Conservation (phyloP, 2,888 invertebrate genomes). For the Aleiodes leptofemur region DNA sequence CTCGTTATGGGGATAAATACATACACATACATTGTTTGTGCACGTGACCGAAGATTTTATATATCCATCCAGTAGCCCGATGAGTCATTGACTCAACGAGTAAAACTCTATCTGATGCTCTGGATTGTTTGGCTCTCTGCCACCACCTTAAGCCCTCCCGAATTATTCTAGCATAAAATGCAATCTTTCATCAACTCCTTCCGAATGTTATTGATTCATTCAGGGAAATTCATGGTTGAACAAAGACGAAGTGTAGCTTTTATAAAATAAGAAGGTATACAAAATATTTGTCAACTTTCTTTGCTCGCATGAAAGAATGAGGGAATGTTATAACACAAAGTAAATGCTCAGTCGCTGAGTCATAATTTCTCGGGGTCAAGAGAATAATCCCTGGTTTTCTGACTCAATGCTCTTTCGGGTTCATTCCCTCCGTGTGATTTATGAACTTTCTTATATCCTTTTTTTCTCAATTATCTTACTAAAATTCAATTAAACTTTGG, state of each 20-base stretch:
- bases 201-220: no score
- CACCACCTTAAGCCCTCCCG: conserved; percentile 8
- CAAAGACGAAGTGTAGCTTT: no score
- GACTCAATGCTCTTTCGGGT: conserved; percentile 18
- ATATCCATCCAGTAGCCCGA: neutral
- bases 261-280: no score
- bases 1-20: neutral
- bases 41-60: conserved; percentile 24
- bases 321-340: conserved; percentile 3
- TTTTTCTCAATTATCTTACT: neutral
- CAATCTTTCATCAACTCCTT: neutral
- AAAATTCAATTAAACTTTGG: neutral
- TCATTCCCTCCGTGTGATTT: neutral
- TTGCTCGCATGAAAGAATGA: neutral
- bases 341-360: conserved; percentile 38
- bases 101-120: conserved; percentile 16
- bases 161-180: conserved; percentile 19
- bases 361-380: conserved; percentile 1
- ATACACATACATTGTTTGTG: neutral
- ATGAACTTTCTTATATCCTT: conserved; percentile 5
- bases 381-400: conserved; percentile 17
- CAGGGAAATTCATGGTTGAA: no score
- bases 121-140: conserved; percentile 24
- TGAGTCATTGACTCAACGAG: conserved; percentile 40
- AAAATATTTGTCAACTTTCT: neutral